phyloP scores from a whole-genome alignment of 2,113 vertebrate genomes.

The Cryptotis parvus region DNA sequence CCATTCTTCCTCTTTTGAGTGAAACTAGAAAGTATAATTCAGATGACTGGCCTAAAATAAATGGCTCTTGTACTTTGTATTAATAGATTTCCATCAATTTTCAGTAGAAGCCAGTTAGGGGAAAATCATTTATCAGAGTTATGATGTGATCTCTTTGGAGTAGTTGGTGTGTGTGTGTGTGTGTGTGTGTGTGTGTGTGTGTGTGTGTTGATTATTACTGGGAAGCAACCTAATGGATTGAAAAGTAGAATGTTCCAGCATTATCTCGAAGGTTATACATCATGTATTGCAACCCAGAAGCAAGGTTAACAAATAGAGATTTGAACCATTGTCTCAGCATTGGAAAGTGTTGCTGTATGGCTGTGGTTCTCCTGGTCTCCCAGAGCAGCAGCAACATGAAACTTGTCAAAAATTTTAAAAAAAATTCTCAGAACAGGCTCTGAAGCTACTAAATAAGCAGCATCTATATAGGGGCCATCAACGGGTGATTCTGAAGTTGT shows the following conservation, averaged over 20 bases:
- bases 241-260: neutral
- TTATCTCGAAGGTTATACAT: neutral
- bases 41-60: too few species aligned
- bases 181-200: neutral
- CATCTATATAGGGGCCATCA: neutral
- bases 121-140: too few species aligned
- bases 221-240: conserved; percentile 21
- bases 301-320: neutral
- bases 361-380: neutral
- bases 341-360: neutral
- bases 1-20: too few species aligned
- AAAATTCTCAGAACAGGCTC: neutral
- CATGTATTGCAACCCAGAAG: neutral
- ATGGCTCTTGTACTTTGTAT: too few species aligned
- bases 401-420: neutral
- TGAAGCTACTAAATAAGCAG: neutral
- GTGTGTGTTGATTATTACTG: neutral
- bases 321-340: too few species aligned
- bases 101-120: too few species aligned
- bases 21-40: too few species aligned
- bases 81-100: too few species aligned
- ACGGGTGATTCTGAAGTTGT: neutral
- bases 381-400: neutral
- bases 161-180: too few species aligned
- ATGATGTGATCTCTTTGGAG: too few species aligned